Evolutionary conservation across 1,140 invertebrate species (phyloP).

Genomic region (Rhagoletis pomonella): DNA sequence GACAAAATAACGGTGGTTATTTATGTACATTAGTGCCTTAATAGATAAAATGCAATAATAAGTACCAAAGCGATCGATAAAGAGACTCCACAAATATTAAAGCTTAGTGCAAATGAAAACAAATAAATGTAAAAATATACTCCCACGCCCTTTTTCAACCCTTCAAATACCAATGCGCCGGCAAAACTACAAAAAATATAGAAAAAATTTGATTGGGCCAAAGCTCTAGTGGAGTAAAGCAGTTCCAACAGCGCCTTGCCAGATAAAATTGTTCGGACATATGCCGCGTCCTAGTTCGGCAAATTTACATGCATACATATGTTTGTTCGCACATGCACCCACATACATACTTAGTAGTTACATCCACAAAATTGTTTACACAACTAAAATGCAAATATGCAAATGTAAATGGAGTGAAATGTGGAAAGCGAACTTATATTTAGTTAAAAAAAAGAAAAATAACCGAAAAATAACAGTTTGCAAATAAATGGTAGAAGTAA

Average conservation of each 20-base stretch:
- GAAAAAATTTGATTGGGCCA: neutral
- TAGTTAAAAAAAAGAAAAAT: neutral
- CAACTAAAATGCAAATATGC: constrained; percentile 38
- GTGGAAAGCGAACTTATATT: neutral
- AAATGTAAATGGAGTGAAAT: constrained; percentile 25
- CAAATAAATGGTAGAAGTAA: neutral
- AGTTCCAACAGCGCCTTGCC: neutral
- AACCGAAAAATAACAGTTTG: too few relatives aligned
- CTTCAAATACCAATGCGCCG: neutral
- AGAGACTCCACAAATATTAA: too few relatives aligned
- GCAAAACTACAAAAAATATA: neutral
- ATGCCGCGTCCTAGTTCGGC: neutral
- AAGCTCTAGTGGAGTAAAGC: neutral
- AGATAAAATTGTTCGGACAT: neutral
- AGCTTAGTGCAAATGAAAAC: too few relatives aligned
- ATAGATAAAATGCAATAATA: too few relatives aligned
- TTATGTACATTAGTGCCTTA: too few relatives aligned
- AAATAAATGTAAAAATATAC: neutral
- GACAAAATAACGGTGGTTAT: too few relatives aligned
- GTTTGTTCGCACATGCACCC: neutral
- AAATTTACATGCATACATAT: neutral
- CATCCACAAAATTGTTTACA: neutral
- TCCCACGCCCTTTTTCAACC: neutral
- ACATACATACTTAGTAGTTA: neutral
- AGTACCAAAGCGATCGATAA: too few relatives aligned